Evolutionary conservation across 2,888 invertebrate genomes (phyloP), one percentile per base, ranked within the genome.

Genomic region (Cephus nigrinus): DNA sequence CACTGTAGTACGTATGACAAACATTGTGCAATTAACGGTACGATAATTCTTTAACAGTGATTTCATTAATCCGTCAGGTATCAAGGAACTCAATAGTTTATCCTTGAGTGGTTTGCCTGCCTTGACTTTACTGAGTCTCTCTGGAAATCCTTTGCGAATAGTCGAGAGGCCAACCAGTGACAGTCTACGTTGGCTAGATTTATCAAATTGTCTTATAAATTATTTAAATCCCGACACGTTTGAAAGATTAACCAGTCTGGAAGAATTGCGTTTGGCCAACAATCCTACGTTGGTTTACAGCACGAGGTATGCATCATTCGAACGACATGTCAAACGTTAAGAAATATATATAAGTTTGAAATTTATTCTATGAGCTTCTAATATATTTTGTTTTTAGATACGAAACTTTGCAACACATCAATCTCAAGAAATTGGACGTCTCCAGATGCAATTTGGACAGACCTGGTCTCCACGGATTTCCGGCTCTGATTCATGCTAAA

Each of bases 91-190:
- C 77, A 94, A 94, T 79, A 94, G 94, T 77, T 93, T 93, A 78
- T 94, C 95, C 92, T 94, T 95, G 85, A 91, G 92, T 74, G 93
- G 93, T 35, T 88, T 96, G 82, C 93, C 94, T 68, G 92, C 93
- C 80, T 92, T 96, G 81, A 94, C 93, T 36, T 94, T 94, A 85
- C 92, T 97, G 69, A 95, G 95, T 87, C 92, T 96, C 82, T 93
- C 94, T 4, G 92, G 94, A 83, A 96, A 96, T 86, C 93, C 90
- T 68, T 82, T 91, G 84, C 87, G 84, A 81, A 82, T 76, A 30
- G 81, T 91, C 79, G 79, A 85, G 55, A 84, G 84, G 79, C 86
- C 90, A 71, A 82, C 80, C 77, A 87, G 88, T 78, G 80, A 82
- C 55, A 88, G 84, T 80, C 82, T 91, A 74, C 84, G 82, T 79